phyloP scores from a whole-genome alignment of 1,140 invertebrate species.

The Drosophila sp. region DNA sequence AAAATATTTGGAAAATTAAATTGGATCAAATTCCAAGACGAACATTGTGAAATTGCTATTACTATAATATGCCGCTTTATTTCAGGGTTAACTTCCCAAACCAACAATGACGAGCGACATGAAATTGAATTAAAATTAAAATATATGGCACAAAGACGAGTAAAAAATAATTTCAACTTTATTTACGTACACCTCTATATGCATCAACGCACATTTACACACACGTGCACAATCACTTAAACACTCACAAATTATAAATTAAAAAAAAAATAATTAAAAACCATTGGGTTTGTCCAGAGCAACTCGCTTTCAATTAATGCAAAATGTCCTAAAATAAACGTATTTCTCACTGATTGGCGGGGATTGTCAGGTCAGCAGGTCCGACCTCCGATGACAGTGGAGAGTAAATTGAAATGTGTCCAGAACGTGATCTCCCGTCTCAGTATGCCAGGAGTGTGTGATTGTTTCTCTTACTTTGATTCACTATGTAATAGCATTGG shows the following conservation, averaged over 20 bases:
- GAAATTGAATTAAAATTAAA: slow-evolving; percentile 27
- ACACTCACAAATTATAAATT: slow-evolving; percentile 18
- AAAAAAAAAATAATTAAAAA: slow-evolving; percentile 25
- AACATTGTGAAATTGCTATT: not conserved
- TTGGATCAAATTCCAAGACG: not conserved
- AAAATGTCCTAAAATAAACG: slow-evolving; percentile 30
- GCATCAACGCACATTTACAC: not conserved
- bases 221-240: not conserved
- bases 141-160: slow-evolving; percentile 17
- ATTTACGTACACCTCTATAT: slow-evolving; percentile 7
- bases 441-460: slow-evolving; percentile 17
- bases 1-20: no score
- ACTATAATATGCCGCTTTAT: slow-evolving; percentile 3
- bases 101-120: not conserved
- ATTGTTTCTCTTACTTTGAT: slow-evolving; percentile 45
- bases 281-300: slow-evolving; percentile 9
- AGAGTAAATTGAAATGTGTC: slow-evolving; percentile 17
- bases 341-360: slow-evolving; percentile 24
- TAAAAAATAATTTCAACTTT: slow-evolving; percentile 4
- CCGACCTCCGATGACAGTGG: slow-evolving; percentile 13
- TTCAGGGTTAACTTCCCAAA: not conserved
- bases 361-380: slow-evolving; percentile 23
- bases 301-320: slow-evolving; percentile 30
- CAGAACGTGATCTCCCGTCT: slow-evolving; percentile 8
- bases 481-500: slow-evolving; percentile 4